Conservation (phyloP, 2,888 invertebrate genomes). For the Orthosia gothica region DNA sequence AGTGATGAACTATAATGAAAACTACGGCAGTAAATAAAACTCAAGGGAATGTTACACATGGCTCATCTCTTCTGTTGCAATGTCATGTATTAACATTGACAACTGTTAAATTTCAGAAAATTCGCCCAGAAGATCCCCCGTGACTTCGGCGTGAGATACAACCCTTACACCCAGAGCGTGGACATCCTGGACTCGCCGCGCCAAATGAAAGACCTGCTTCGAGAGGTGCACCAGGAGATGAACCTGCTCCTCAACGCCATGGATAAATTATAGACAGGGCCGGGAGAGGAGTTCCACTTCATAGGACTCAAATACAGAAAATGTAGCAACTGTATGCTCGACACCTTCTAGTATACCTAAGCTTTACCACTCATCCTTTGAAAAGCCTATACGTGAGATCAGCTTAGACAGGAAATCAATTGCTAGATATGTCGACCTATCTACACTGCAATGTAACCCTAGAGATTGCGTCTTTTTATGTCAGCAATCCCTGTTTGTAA, state of each 20-base stretch:
- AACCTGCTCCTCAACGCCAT: slow-evolving; percentile 95
- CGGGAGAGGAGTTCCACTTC: slow-evolving; percentile 1
- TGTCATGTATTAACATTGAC: background rate
- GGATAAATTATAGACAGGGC: slow-evolving; percentile 91
- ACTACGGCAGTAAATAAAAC: background rate
- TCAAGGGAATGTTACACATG: background rate
- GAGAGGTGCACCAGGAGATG: slow-evolving; percentile 95
- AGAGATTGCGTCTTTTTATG: background rate
- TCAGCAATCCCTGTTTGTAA: background rate
- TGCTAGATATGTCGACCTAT: background rate
- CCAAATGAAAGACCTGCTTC: slow-evolving; percentile 96
- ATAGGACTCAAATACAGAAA: background rate
- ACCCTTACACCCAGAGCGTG: slow-evolving; percentile 98
- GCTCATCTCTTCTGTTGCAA: background rate
- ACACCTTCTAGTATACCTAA: background rate
- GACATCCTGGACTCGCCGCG: slow-evolving; percentile 98
- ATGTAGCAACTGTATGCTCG: background rate
- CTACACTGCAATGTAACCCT: too few relatives aligned
- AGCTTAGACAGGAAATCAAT: background rate
- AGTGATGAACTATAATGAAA: background rate
- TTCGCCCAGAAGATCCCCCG: slow-evolving; percentile 98
- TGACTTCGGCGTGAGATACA: slow-evolving; percentile 98
- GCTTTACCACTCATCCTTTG: background rate
- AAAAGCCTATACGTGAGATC: background rate
- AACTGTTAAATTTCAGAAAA: slow-evolving; percentile 92